phyloP scores from a whole-genome alignment of 2,888 invertebrate species.

The Latrodectus hesperus region DNA sequence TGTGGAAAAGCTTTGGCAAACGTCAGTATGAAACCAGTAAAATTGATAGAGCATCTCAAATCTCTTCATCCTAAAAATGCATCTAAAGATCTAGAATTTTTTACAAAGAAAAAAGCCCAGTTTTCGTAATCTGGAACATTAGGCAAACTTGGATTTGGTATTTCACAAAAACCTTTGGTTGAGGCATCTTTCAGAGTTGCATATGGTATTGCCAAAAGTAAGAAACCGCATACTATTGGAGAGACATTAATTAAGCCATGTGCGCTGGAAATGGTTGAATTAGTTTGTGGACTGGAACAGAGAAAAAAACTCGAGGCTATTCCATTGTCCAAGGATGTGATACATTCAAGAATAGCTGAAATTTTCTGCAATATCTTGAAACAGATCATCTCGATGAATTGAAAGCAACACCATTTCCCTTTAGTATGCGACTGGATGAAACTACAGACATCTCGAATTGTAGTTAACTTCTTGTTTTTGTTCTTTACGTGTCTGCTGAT shows the following conservation, averaged over 20 bases:
- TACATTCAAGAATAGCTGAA: too few species aligned
- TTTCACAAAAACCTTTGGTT: slow-evolving; percentile 42
- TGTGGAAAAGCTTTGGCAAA: slow-evolving; percentile 62
- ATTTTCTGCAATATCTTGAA: too few species aligned
- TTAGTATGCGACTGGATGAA: too few species aligned
- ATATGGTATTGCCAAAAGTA: slow-evolving; percentile 54
- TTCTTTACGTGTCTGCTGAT: slow-evolving; percentile 43
- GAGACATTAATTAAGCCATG: slow-evolving; percentile 60
- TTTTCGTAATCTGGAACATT: slow-evolving; percentile 33
- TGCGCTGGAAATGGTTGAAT: slow-evolving; percentile 51
- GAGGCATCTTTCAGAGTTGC: slow-evolving; percentile 58
- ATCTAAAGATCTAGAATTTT: slow-evolving; percentile 43
- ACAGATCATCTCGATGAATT: too few species aligned
- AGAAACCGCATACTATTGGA: slow-evolving; percentile 64
- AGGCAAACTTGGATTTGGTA: slow-evolving; percentile 39
- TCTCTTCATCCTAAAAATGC: slow-evolving; percentile 56
- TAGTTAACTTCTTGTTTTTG: slow-evolving; percentile 47
- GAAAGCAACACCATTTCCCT: too few species aligned
- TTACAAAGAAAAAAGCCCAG: slow-evolving; percentile 34
- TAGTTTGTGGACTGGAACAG: slow-evolving; percentile 1
- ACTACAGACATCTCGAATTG: slow-evolving; percentile 50
- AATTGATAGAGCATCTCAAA: slow-evolving; percentile 60
- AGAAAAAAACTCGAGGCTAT: too few species aligned
- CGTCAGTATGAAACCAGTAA: slow-evolving; percentile 63
- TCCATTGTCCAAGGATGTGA: too few species aligned